phyloP scores from a whole-genome alignment of 23 tunicate species.

The Clavelina lepadiformis region DNA sequence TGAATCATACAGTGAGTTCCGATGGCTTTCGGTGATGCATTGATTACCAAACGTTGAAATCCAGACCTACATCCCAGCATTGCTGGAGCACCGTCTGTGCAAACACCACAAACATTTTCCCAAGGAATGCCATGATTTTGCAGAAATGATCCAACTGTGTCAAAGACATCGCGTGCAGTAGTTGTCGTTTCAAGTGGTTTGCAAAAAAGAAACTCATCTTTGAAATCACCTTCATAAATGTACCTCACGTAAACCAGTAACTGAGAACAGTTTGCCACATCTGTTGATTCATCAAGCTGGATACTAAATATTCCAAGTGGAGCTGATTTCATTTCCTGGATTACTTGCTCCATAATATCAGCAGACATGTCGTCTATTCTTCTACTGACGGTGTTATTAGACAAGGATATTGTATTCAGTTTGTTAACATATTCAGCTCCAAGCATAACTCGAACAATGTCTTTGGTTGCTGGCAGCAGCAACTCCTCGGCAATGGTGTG shows the following conservation, averaged over 20 bases:
- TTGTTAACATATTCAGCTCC: constrained; percentile 49
- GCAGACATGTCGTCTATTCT: constrained; percentile 32
- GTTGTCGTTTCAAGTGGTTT: constrained; percentile 13
- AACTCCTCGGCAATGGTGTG: constrained; percentile 37
- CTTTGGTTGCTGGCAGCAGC: constrained; percentile 31
- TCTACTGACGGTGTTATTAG: constrained; percentile 37
- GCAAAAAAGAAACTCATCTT: constrained; percentile 32
- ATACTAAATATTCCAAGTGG: constrained; percentile 21
- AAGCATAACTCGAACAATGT: constrained; percentile 23
- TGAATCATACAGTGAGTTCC: constrained; percentile 31
- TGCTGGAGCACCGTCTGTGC: constrained; percentile 39
- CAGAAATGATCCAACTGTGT: constrained; percentile 31
- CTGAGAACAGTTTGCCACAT: constrained; percentile 33
- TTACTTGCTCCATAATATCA: constrained; percentile 39
- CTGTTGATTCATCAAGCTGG: constrained; percentile 20
- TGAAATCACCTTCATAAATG: constrained; percentile 25
- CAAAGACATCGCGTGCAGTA: constrained; percentile 31
- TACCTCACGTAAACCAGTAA: constrained; percentile 37
- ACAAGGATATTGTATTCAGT: constrained; percentile 28
- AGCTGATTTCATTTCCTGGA: constrained; percentile 37
- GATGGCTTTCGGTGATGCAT: constrained; percentile 39
- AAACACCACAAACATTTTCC: constrained; percentile 33
- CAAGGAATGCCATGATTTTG: constrained; percentile 33
- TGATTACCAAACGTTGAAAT: constrained; percentile 29
- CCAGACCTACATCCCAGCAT: constrained; percentile 22